phyloP scores from a whole-genome alignment of 2,113 vertebrate genomes.

The human region DNA sequence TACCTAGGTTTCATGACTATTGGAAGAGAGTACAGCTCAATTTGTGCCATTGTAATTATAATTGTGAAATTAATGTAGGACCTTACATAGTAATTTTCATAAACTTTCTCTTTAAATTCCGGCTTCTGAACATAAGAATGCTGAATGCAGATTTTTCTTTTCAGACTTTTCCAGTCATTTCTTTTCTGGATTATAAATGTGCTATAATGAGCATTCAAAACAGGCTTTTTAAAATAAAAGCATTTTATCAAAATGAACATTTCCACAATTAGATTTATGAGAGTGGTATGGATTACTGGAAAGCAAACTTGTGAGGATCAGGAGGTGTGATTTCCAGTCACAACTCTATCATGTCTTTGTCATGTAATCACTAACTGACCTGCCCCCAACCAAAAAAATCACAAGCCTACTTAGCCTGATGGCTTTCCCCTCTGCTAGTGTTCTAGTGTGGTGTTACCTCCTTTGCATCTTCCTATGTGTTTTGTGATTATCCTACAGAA shows the following conservation, averaged over 20 bases:
- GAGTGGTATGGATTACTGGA: constrained; percentile 13
- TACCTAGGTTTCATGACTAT: neutral
- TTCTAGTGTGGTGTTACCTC: neutral
- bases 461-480: neutral
- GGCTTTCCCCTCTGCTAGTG: neutral
- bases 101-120: constrained; percentile 26
- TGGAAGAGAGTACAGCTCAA: neutral
- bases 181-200: constrained; percentile 23
- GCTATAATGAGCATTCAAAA: constrained; percentile 42
- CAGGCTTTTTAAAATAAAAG: neutral
- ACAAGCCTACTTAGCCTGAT: neutral
- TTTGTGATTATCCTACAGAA: neutral
- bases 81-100: neutral
- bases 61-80: neutral
- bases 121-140: constrained; percentile 11
- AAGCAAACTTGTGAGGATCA: constrained; percentile 31
- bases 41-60: neutral
- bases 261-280: constrained; percentile 27
- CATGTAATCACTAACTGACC: neutral
- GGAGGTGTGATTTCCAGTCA: constrained; percentile 27
- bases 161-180: constrained; percentile 12
- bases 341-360: neutral
- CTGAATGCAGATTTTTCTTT: constrained; percentile 4
- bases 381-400: neutral
- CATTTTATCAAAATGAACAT: constrained; percentile 33